Conservation (phyloP, 2,113 vertebrate genomes). For the Riparia riparia region DNA sequence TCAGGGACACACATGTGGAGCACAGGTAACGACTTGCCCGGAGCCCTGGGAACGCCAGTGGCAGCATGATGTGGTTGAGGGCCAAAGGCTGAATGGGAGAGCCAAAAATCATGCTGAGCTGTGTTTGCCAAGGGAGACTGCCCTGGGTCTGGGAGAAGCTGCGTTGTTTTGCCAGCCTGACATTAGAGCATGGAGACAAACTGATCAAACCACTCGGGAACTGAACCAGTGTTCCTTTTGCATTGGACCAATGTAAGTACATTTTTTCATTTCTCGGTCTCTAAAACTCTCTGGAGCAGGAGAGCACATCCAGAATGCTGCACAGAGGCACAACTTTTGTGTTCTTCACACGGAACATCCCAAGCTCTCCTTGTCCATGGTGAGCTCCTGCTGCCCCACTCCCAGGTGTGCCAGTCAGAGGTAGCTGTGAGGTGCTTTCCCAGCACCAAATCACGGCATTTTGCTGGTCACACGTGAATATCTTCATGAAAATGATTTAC, state of each 20-base stretch:
- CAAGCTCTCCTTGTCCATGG: not conserved
- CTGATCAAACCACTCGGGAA: not conserved
- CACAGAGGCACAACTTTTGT: not conserved
- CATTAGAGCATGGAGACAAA: not conserved
- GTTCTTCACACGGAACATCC: not conserved
- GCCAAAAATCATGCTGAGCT: not conserved
- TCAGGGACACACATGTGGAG: accelerated
- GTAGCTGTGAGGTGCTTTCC: not conserved
- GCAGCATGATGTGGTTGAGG: not conserved
- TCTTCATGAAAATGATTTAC: not conserved
- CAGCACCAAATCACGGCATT: not conserved
- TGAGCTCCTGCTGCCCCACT: not conserved
- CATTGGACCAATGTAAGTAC: not conserved
- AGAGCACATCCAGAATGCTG: not conserved
- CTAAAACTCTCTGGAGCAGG: not conserved
- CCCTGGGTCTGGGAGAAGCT: not conserved
- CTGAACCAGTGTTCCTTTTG: not conserved
- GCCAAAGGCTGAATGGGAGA: not conserved
- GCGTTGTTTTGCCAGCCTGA: not conserved
- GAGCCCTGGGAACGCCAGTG: not conserved
- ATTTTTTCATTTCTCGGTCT: not conserved
- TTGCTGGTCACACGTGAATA: not conserved
- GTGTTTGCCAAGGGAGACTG: not conserved
- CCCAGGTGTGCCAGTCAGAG: not conserved
- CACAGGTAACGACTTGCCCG: not conserved